Conservation (phyloP, 2,888 invertebrate genomes). For the Eristalinus sepulchralis region DNA sequence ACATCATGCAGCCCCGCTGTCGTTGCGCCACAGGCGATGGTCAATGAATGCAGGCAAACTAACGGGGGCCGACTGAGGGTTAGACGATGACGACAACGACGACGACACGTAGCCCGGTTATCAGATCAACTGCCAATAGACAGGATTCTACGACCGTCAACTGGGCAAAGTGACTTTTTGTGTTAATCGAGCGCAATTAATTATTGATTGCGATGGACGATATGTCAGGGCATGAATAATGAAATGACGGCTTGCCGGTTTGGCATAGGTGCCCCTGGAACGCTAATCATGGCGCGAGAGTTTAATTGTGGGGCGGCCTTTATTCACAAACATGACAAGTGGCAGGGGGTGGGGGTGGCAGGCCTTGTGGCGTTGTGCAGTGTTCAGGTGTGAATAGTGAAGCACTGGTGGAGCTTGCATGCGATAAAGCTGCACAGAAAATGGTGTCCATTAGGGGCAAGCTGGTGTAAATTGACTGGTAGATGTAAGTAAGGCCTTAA, state of each 20-base stretch:
- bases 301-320: slow-evolving; percentile 40
- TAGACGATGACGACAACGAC: too few relatives aligned
- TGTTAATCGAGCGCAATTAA: slow-evolving; percentile 71
- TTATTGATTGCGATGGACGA: slow-evolving; percentile 66
- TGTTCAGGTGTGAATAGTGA: background rate
- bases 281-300: slow-evolving; percentile 38
- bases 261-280: slow-evolving; percentile 38
- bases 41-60: slow-evolving; percentile 5
- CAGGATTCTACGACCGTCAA: slow-evolving; percentile 48
- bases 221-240: slow-evolving; percentile 68
- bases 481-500: too few relatives aligned
- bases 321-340: background rate
- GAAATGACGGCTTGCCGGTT: slow-evolving; percentile 47
- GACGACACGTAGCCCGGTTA: slow-evolving; percentile 44
- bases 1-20: slow-evolving; percentile 42
- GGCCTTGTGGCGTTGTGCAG: background rate
- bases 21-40: background rate
- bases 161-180: slow-evolving; percentile 67
- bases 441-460: background rate
- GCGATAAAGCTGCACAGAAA: background rate
- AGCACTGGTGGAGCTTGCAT: background rate
- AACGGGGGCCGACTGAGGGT: slow-evolving; percentile 22
- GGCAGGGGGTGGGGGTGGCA: too few relatives aligned
- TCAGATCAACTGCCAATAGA: slow-evolving; percentile 64
- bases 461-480: too few relatives aligned